These are phyloP conservation scores for Lasius fuliginosus DNA, from an alignment of 2,888 invertebrate genomes.

Conservation along the genomic window DNA sequence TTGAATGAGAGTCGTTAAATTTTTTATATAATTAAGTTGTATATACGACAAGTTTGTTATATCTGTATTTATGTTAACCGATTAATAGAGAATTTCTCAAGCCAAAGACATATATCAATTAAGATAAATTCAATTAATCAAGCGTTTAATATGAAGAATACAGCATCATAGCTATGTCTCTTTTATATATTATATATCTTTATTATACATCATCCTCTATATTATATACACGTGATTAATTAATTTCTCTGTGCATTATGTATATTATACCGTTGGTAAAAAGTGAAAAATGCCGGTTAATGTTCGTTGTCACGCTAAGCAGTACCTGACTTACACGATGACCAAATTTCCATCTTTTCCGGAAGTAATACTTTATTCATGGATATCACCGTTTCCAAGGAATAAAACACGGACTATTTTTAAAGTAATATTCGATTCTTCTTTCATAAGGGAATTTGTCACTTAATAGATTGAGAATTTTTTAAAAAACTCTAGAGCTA, in stretches of 20 bases:
- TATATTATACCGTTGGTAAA: too few species aligned
- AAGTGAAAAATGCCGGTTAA: too few species aligned
- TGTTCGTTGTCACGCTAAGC: too few species aligned
- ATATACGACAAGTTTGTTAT: too few species aligned
- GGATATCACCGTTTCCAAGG: background rate
- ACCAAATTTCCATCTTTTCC: background rate
- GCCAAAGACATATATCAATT: background rate
- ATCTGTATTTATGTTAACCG: background rate
- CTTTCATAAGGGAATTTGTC: background rate
- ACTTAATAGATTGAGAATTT: background rate
- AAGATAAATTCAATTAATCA: too few species aligned
- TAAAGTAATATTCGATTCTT: background rate
- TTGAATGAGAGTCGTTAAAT: too few species aligned
- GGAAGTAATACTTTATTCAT: background rate
- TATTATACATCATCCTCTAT: too few species aligned
- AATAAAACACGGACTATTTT: background rate
- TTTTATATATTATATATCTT: too few species aligned
- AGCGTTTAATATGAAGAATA: too few species aligned
- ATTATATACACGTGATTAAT: background rate
- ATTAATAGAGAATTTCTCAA: background rate
- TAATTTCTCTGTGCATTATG: background rate
- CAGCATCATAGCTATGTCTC: too few species aligned
- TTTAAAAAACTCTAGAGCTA: background rate
- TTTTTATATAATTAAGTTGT: too few species aligned
- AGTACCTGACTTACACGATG: background rate